phyloP scores from a whole-genome alignment of 2,113 vertebrate species.

The Arenaria interpres region DNA sequence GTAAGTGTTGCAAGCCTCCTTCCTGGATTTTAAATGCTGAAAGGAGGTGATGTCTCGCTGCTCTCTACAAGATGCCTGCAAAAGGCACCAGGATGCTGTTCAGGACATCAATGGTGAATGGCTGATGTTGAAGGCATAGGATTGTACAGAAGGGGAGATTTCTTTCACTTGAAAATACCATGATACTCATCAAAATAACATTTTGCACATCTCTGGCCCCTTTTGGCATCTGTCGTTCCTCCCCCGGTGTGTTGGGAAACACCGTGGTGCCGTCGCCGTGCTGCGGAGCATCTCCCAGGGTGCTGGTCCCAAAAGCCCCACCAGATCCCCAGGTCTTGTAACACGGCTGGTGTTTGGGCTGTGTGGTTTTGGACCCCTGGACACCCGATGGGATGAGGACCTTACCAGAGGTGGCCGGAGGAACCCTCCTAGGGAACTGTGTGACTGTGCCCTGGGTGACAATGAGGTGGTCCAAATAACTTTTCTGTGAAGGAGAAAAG shows the following conservation, averaged over 20 bases:
- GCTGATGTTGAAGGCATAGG: neutral
- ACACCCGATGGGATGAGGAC: neutral
- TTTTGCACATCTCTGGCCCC: neutral
- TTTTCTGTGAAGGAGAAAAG: too few species aligned
- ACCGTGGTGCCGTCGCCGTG: accelerated
- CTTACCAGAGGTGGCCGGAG: neutral
- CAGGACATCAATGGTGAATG: accelerated
- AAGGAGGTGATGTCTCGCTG: accelerated
- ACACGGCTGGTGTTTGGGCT: too few species aligned
- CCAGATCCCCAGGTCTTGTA: neutral
- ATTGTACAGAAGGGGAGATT: neutral
- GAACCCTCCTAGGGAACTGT: too few species aligned
- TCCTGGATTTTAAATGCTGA: neutral
- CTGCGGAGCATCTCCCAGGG: accelerated
- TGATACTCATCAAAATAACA: neutral
- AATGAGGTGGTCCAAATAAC: neutral
- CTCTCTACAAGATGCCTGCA: too few species aligned
- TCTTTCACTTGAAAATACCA: neutral
- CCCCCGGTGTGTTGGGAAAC: accelerated
- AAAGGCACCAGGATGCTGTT: neutral
- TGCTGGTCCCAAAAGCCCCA: neutral
- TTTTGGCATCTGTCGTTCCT: neutral
- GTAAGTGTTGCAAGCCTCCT: neutral
- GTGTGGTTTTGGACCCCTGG: neutral
- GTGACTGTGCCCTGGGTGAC: neutral